Percentiles rank a stretch among this genome's conserved stretches.
Evolutionary conservation across 2,113 vertebrate genomes (phyloP).

Genomic region (Melanerpes formicivorus): DNA sequence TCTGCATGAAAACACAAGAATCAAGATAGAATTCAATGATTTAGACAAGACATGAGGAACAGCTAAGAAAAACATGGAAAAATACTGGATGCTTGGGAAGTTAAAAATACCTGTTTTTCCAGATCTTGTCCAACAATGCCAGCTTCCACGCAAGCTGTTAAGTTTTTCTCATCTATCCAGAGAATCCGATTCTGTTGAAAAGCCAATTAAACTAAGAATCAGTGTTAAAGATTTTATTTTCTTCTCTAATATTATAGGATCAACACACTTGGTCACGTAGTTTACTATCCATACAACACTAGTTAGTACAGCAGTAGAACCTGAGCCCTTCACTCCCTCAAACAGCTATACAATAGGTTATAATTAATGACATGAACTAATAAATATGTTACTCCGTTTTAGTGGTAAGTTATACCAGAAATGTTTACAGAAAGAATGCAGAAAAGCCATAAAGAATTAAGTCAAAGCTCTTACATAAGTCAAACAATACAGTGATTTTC

Average conservation of each 20-base stretch:
- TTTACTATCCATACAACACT: neutral
- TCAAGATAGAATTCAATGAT: neutral
- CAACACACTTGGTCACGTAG: neutral
- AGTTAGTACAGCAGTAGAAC: neutral
- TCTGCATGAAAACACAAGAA: neutral
- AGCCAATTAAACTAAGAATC: neutral
- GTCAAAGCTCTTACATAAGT: neutral
- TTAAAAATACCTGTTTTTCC: constrained; percentile 88
- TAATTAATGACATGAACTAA: neutral
- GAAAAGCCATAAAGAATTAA: neutral
- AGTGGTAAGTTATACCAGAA: neutral
- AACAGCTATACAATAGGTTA: neutral
- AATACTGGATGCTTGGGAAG: neutral
- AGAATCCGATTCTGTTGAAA: constrained; percentile 91
- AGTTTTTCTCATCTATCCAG: constrained; percentile 97
- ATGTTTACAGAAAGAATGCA: neutral
- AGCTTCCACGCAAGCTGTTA: constrained; percentile 93
- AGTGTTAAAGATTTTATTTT: neutral
- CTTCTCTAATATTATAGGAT: neutral
- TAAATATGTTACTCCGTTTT: no score
- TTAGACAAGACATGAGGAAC: neutral
- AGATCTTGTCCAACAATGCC: constrained; percentile 96
- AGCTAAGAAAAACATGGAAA: neutral
- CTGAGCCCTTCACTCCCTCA: neutral
- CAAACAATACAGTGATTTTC: neutral